Evolutionary conservation across 2,113 vertebrate genomes (phyloP), one percentile per base, ranked within the genome.

Genomic region (Microcebus ravelobensis): DNA sequence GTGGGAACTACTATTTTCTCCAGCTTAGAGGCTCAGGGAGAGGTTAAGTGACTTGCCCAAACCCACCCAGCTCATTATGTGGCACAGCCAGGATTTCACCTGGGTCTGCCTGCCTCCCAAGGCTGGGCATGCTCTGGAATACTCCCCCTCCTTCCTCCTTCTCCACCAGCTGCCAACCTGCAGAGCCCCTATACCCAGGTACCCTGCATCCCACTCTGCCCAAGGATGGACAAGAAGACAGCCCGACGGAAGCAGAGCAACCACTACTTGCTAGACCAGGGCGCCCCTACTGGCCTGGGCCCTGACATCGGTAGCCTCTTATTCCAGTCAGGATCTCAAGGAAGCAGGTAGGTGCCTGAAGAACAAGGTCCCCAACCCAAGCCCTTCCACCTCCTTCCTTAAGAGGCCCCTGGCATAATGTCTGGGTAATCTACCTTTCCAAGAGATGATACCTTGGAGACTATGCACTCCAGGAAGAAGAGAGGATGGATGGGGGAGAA

Each of bases 181-280:
- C 97, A 97, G 59, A 98, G 97, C 45, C 93, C 96, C 80, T 98
- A 97, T 0, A 70, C 93, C 83, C 98, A 97, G 80, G 94, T 93
- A 23, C 93, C 97, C 67, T 97, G 91, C 68, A 87, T 96, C 68
- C 96, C 70, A 0, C 77, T 97, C 86, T 97, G 91, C 67, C 95
- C 94, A 0, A 23, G 20, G 45, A 10, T 97, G 59, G 89, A 96
- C 39, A 97, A 95, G 83, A 97, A 71, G 89, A 55, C 0, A 0
- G 59, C 42, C 31, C 29, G 48, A 20, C 63, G 65, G 84, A 97
- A 97, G 82, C 96, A 92, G 57, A 65, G 73, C 12, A 91, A 34
- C 82, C 92, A 96, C 27, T 25, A 34, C 0, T 0, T 67, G 81
- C 77, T 92, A 74, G 92, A 95, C n/a, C 96, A 89, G 45, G 67